Conservation (phyloP, 2,113 vertebrate species). For the Theristicus caerulescens region DNA sequence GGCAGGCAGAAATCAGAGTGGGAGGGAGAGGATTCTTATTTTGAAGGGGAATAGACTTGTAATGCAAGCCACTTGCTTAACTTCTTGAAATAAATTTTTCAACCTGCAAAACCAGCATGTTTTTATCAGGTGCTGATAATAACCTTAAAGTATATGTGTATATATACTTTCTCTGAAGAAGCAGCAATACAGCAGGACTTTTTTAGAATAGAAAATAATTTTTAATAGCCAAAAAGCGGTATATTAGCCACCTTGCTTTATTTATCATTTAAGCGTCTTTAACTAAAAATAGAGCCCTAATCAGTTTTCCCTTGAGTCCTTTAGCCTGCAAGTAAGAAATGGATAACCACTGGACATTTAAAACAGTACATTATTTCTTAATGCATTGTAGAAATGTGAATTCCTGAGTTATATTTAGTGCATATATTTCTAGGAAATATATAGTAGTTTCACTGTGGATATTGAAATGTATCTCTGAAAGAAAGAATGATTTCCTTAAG, state of each 20-base stretch:
- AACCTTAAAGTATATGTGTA: neutral
- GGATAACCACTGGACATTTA: neutral
- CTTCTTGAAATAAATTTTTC: neutral
- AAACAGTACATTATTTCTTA: neutral
- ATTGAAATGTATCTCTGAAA: neutral
- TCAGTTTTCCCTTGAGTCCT: neutral
- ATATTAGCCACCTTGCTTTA: neutral
- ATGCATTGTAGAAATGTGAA: neutral
- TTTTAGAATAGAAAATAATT: neutral
- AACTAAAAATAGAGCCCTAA: constrained; percentile 40
- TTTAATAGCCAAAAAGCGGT: neutral
- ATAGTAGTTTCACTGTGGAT: neutral
- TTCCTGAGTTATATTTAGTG: constrained; percentile 3
- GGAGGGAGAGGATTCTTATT: neutral
- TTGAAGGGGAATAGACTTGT: neutral
- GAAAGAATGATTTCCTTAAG: neutral
- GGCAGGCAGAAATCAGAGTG: neutral
- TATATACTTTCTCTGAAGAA: neutral
- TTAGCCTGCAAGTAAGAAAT: neutral
- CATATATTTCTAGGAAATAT: neutral
- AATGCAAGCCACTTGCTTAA: neutral
- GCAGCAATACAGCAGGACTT: neutral
- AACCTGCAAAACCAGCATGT: neutral
- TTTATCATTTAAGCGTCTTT: neutral
- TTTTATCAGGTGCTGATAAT: neutral